phyloP scores from a whole-genome alignment of 2,888 invertebrate species.

The Drosophila leonis region DNA sequence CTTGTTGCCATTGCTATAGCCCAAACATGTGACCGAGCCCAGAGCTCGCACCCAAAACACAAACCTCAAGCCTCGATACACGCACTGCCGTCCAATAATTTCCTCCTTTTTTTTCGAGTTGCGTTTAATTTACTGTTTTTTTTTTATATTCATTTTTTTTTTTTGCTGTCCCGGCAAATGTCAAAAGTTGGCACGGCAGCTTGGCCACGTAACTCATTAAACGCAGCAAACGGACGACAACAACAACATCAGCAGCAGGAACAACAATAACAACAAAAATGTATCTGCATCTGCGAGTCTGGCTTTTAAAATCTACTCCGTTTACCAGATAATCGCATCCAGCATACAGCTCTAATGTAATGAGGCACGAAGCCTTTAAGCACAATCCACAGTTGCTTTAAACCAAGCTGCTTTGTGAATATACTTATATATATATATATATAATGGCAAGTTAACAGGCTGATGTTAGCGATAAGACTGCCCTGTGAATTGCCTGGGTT shows the following conservation, averaged over 20 bases:
- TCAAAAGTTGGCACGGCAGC: slow-evolving; percentile 70
- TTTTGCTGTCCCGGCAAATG: slow-evolving; percentile 58
- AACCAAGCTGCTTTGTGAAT: not conserved
- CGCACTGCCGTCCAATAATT: slow-evolving; percentile 52
- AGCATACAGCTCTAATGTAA: slow-evolving; percentile 52
- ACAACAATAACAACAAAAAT: slow-evolving; percentile 14
- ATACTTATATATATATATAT: slow-evolving; percentile 6
- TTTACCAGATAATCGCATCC: slow-evolving; percentile 58
- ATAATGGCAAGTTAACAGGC: slow-evolving; percentile 34
- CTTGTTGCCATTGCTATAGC: slow-evolving; percentile 44
- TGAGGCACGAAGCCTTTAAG: slow-evolving; percentile 58
- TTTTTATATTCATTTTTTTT: slow-evolving; percentile 15
- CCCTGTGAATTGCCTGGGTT: slow-evolving; percentile 11
- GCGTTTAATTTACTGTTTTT: slow-evolving; percentile 68
- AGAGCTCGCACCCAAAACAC: slow-evolving; percentile 9
- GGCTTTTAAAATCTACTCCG: slow-evolving; percentile 51
- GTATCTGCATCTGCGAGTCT: slow-evolving; percentile 43
- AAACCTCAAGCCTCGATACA: slow-evolving; percentile 45
- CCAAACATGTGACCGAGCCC: slow-evolving; percentile 49
- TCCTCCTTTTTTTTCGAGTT: slow-evolving; percentile 25
- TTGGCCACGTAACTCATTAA: slow-evolving; percentile 68
- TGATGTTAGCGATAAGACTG: slow-evolving; percentile 42
- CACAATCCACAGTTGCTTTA: slow-evolving; percentile 17
- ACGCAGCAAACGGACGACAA: slow-evolving; percentile 20
- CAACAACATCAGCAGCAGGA: not conserved